Conservation (phyloP, 2,888 invertebrate genomes). For the Margaritifera margaritifera region DNA sequence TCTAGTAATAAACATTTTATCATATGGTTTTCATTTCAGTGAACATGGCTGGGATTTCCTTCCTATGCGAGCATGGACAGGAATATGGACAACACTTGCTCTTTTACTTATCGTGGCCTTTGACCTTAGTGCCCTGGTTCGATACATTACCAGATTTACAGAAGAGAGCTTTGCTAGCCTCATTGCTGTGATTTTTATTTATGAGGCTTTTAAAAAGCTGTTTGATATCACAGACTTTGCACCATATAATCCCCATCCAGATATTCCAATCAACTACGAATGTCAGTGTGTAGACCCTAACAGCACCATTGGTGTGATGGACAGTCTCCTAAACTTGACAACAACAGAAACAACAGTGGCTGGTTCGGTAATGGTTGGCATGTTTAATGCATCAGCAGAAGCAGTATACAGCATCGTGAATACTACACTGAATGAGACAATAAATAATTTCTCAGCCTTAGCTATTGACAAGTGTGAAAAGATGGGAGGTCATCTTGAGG, state of each 20-base stretch:
- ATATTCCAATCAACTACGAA: slow-evolving; percentile 24
- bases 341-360: no score
- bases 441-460: no score
- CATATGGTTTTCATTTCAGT: slow-evolving; percentile 38
- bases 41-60: slow-evolving; percentile 87
- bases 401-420: no score
- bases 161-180: slow-evolving; percentile 98
- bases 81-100: slow-evolving; percentile 92
- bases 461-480: no score
- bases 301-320: slow-evolving; percentile 7
- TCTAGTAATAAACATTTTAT: no score
- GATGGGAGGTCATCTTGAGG: slow-evolving; percentile 35
- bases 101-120: slow-evolving; percentile 90
- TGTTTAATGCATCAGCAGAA: no score
- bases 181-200: slow-evolving; percentile 98
- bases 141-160: slow-evolving; percentile 97
- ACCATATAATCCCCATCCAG: slow-evolving; percentile 16
- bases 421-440: no score
- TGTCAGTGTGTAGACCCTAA: slow-evolving; percentile 40
- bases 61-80: slow-evolving; percentile 96
- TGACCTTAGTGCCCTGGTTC: slow-evolving; percentile 96
- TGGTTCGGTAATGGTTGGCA: no score
- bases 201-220: slow-evolving; percentile 95
- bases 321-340: background rate
- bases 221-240: slow-evolving; percentile 74